These are phyloP conservation scores for Sebastes minor DNA, from an alignment of 2,797 vertebrate genomes.

Conservation along the genomic window DNA sequence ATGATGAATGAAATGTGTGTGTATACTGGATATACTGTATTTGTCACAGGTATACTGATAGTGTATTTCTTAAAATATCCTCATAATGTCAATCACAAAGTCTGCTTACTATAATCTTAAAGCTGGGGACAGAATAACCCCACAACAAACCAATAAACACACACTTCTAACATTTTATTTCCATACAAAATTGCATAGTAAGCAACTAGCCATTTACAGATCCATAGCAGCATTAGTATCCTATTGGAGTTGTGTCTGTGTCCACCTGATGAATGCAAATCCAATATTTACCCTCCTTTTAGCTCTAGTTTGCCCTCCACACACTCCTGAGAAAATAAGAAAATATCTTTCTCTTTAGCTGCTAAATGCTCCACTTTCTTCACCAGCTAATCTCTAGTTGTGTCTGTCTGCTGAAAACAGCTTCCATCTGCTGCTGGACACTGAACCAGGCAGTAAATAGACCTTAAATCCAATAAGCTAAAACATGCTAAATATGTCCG, in stretches of 20 bases:
- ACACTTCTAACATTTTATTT: not conserved
- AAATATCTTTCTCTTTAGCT: not conserved
- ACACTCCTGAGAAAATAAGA: not conserved
- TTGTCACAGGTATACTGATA: not conserved
- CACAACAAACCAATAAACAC: not conserved
- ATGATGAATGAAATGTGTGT: not conserved
- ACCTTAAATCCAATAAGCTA: no score
- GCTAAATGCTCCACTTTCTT: not conserved
- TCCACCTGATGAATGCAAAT: not conserved
- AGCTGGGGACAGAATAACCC: not conserved
- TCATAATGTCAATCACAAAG: no score
- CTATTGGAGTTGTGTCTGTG: no score
- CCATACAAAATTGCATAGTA: not conserved
- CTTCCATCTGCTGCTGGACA: rapidly evolving
- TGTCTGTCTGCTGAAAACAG: no score
- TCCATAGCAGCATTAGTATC: not conserved
- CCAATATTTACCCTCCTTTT: not conserved
- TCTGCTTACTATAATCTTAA: not conserved
- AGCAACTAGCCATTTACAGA: not conserved
- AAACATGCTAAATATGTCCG: no score
- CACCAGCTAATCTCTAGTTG: no score
- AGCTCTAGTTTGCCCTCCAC: not conserved
- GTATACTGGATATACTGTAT: not conserved
- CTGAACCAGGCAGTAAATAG: no score
- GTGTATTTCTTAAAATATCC: not conserved